Evolutionary conservation across 2,113 vertebrate species (phyloP).

Genomic region (Callionymus lyra): DNA sequence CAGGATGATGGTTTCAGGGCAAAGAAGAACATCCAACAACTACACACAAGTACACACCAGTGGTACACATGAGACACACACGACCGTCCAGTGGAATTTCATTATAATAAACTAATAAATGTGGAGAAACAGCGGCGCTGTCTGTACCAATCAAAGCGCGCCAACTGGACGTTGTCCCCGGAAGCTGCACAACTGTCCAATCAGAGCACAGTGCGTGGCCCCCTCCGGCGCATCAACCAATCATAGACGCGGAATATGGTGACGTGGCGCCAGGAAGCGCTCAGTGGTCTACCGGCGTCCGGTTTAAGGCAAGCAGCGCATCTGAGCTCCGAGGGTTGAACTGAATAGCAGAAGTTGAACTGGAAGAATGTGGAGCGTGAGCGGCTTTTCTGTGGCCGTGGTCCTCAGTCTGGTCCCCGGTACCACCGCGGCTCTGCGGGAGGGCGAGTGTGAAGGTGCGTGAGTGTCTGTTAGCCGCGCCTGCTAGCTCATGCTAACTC

Average conservation of each 20-base stretch:
- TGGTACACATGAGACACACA: no score
- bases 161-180: conserved; percentile 77
- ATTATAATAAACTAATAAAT: no score
- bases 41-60: conserved; percentile 18
- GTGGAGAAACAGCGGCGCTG: not conserved
- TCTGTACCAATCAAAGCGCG: conserved; percentile 73
- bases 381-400: conserved; percentile 73
- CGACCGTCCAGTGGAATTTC: no score
- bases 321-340: no score
- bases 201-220: no score
- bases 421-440: conserved; percentile 60
- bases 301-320: not conserved
- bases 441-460: conserved; percentile 88
- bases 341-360: no score
- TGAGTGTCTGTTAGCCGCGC: not conserved
- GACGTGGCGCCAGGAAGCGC: conserved; percentile 33
- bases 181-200: not conserved
- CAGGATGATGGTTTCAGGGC: no score
- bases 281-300: conserved; percentile 41
- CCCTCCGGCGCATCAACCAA: conserved; percentile 28
- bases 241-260: conserved; percentile 19
- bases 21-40: conserved; percentile 95
- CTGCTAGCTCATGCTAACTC: no score
- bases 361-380: conserved; percentile 65
- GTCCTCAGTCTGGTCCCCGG: conserved; percentile 68